Conservation (phyloP, 2,113 vertebrate species). For the Tetraodon nigroviridis region DNA sequence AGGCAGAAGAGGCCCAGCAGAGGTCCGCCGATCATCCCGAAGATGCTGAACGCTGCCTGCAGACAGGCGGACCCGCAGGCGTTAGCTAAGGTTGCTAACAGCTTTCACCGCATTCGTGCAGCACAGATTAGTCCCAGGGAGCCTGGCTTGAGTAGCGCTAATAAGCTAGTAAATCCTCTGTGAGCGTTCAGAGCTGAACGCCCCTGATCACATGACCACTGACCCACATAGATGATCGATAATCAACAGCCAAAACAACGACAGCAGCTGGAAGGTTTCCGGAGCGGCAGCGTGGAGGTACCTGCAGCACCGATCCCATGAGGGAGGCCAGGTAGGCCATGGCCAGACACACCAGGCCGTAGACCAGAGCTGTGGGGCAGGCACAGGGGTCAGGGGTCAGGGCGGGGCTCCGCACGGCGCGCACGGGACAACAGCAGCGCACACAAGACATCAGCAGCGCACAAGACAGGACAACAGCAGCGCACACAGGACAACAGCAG, state of each 20-base stretch:
- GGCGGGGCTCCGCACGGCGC: too few relatives aligned
- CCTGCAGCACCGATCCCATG: slow-evolving; percentile 91
- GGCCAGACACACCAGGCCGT: slow-evolving; percentile 90
- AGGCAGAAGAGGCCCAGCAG: slow-evolving; percentile 92
- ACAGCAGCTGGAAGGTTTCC: too few relatives aligned
- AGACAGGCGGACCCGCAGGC: neutral
- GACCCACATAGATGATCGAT: too few relatives aligned
- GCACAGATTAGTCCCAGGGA: too few relatives aligned
- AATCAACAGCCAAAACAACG: neutral
- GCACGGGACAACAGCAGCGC: too few relatives aligned
- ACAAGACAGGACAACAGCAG: too few relatives aligned
- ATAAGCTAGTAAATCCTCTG: too few relatives aligned
- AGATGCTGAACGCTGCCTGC: slow-evolving; percentile 95
- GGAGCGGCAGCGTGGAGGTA: slow-evolving; percentile 43
- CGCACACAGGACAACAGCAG: too few relatives aligned
- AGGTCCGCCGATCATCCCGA: slow-evolving; percentile 93
- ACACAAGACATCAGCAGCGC: too few relatives aligned
- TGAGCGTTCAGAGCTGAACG: neutral
- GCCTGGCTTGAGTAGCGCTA: too few relatives aligned
- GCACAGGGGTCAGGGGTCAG: neutral
- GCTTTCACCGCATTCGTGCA: too few relatives aligned
- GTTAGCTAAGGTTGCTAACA: too few relatives aligned
- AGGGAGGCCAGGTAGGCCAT: slow-evolving; percentile 92
- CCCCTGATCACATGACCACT: neutral
- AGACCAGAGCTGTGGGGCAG: slow-evolving; percentile 76